phyloP scores from a whole-genome alignment of 2,113 vertebrate genomes.

The Cnemophilus loriae region DNA sequence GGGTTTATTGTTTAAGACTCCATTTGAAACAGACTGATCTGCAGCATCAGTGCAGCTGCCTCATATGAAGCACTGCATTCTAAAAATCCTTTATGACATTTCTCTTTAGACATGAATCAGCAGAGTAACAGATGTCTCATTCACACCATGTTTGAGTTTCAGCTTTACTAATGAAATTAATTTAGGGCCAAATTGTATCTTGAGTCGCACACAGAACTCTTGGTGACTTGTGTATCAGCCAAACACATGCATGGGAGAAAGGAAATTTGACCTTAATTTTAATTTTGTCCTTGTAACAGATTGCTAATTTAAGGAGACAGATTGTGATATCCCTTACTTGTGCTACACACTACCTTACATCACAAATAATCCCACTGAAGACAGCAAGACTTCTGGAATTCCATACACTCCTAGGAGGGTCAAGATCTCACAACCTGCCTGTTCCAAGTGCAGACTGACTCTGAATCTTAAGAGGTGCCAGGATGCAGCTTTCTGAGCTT shows the following conservation, averaged over 20 bases:
- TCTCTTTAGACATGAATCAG: slow-evolving; percentile 61
- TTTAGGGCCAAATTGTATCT: slow-evolving; percentile 60
- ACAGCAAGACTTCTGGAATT: not conserved
- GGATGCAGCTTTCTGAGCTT: not conserved
- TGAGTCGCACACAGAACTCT: slow-evolving; percentile 24
- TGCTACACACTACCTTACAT: not conserved
- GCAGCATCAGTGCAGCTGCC: slow-evolving; percentile 50
- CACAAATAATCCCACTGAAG: slow-evolving; percentile 4
- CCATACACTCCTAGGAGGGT: not conserved
- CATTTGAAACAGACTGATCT: slow-evolving; percentile 32
- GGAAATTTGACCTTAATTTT: slow-evolving; percentile 46
- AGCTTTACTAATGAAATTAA: slow-evolving; percentile 64
- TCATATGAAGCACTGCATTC: slow-evolving; percentile 14
- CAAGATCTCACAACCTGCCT: not conserved
- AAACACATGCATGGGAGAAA: slow-evolving; percentile 16
- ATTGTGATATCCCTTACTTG: not conserved
- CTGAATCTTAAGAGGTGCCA: not conserved
- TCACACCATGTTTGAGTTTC: slow-evolving; percentile 65
- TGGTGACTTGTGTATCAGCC: slow-evolving; percentile 29
- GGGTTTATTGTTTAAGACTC: slow-evolving; percentile 25
- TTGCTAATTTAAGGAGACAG: slow-evolving; percentile 41
- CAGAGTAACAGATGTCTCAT: slow-evolving; percentile 66
- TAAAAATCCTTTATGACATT: slow-evolving; percentile 61
- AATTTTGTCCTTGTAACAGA: slow-evolving; percentile 27
- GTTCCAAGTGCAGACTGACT: not conserved